Conservation (phyloP, 2,888 invertebrate species). For the Syrista parreyssii region DNA sequence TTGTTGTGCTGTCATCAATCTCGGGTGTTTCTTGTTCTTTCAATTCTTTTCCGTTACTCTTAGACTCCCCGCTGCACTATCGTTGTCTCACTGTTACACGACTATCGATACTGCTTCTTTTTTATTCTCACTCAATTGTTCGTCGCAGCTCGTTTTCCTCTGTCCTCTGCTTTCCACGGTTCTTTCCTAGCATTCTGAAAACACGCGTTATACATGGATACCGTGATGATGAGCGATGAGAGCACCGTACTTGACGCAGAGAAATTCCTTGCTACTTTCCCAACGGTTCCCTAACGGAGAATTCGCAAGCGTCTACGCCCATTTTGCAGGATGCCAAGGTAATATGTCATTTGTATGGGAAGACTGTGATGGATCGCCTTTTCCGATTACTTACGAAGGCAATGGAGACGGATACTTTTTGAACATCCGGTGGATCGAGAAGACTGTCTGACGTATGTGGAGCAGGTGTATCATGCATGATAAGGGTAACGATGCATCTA, state of each 20-base stretch:
- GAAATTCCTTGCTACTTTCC: not conserved
- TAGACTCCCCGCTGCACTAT: not conserved
- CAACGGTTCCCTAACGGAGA: not conserved
- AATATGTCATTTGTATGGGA: not conserved
- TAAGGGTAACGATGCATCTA: slow-evolving; percentile 34
- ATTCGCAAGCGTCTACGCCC: not conserved
- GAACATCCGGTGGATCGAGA: not conserved
- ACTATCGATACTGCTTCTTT: not conserved
- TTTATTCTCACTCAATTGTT: not conserved
- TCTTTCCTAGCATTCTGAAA: not conserved
- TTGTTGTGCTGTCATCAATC: not conserved
- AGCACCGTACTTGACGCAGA: not conserved
- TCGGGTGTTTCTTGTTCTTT: not conserved
- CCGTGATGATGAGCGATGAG: not conserved
- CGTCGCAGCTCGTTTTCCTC: not conserved
- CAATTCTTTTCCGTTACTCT: not conserved
- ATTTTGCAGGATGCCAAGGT: not conserved
- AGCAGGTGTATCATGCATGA: slow-evolving; percentile 21
- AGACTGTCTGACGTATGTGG: not conserved
- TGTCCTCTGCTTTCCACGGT: not conserved
- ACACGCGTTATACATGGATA: not conserved
- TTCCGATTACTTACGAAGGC: not conserved
- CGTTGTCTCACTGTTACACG: not conserved
- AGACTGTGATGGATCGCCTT: not conserved
- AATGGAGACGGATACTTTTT: not conserved